Percentiles rank a stretch among this genome's conserved stretches.
Evolutionary conservation across 2,797 vertebrate genomes (phyloP).

Genomic region (Pseudomugil tenellus): DNA sequence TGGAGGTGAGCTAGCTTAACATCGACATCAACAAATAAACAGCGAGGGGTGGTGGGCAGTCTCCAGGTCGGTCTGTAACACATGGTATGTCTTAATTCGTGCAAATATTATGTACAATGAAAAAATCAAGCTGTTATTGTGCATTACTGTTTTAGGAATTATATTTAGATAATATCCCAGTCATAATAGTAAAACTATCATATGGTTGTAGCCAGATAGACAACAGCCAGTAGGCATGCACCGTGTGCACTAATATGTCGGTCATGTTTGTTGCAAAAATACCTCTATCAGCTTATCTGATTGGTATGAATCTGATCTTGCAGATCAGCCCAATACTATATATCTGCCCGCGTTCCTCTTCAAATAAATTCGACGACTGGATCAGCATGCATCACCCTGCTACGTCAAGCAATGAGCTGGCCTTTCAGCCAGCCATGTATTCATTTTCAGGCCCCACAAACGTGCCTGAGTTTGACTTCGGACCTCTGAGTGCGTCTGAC

Average conservation of each 20-base stretch:
- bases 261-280: conserved; percentile 16
- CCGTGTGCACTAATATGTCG: conserved; percentile 14
- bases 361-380: conserved; percentile 12
- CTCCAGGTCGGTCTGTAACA: conserved; percentile 35
- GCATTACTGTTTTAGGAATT: not conserved
- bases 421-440: conserved; percentile 75
- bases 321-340: conserved; percentile 25
- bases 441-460: conserved; percentile 70
- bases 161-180: not conserved
- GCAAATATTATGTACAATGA: conserved; percentile 5
- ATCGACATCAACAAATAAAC: conserved; percentile 43
- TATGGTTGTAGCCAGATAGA: conserved; percentile 10
- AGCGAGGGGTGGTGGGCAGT: conserved; percentile 42
- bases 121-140: not conserved
- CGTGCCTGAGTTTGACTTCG: conserved; percentile 73
- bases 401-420: conserved; percentile 63
- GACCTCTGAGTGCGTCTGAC: conserved; percentile 51
- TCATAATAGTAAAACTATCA: not conserved
- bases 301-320: conserved; percentile 5
- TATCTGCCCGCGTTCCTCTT: conserved; percentile 4
- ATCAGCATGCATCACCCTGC: conserved; percentile 70
- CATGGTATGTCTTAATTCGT: not conserved
- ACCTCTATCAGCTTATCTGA: conserved; percentile 11
- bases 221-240: conserved; percentile 1
- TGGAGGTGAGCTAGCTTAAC: conserved; percentile 40